These are phyloP conservation scores for Rhagonycha fulva DNA, from an alignment of 2,888 invertebrate genomes.

Conservation along the genomic window DNA sequence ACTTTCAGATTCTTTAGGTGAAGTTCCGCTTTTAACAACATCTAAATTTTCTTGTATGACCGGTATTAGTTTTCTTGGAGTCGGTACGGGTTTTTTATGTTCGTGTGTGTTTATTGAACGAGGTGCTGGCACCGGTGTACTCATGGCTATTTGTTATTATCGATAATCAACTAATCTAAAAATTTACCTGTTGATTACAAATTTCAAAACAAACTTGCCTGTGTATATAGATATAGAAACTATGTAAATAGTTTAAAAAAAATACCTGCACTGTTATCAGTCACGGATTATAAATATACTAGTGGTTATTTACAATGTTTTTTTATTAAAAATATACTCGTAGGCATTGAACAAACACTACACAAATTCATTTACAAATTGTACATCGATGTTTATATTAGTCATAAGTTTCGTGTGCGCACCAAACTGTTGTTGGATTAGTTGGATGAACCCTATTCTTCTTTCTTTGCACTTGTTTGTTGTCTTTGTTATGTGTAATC, in stretches of 20 bases:
- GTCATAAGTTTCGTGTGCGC: conserved; percentile 12
- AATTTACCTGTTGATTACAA: background rate
- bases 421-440: background rate
- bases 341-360: background rate
- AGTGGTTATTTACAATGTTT: background rate
- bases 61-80: conserved; percentile 59
- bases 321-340: background rate
- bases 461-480: background rate
- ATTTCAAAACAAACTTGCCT: background rate
- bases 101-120: conserved; percentile 45
- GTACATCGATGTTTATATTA: conserved; percentile 23
- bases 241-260: background rate
- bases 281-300: background rate
- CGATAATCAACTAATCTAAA: background rate
- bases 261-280: background rate
- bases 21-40: conserved; percentile 5
- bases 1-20: conserved; percentile 21
- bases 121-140: conserved; percentile 43
- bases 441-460: background rate
- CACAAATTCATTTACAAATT: background rate
- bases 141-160: conserved; percentile 36
- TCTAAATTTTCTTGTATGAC: conserved; percentile 13
- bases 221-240: background rate
- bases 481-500: background rate
- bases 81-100: conserved; percentile 59